Evolutionary conservation across 2,888 invertebrate genomes (phyloP), one percentile per base, ranked within the genome.

Genomic region (Nomada goodeniana): DNA sequence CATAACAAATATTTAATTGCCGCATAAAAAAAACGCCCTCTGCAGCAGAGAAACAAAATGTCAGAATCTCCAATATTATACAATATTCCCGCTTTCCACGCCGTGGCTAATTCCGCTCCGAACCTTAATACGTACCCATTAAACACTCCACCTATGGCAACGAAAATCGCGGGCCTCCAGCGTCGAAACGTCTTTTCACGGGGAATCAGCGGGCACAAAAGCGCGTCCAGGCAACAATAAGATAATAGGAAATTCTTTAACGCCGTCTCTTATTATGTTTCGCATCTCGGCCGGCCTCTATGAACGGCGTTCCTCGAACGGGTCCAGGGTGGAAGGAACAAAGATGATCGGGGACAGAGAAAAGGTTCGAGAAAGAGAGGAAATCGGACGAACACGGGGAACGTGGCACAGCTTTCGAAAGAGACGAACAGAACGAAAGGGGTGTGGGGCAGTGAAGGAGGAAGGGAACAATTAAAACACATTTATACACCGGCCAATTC

Each of bases 401-500:
- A n/a, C 65, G 15, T 36, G 67, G 67, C 13, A 15, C 44, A 69
- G 68, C 55, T 42, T 44, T 61, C 42, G 60, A 81, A 72, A 74
- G 68, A 77, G 74, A 42, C 68, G 80, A 72, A 83, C 76, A 85
- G 60, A 74, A 20, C 11, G 70, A 63, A 63, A 11, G 53, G 83
- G 29, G 53, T 82, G 26, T 71, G 52, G 75, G 53, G 65, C 2
- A 53, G 72, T 72, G 77, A 75, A 76, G 77, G 81, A 72, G 67
- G 68, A 61, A 60, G 80, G 83, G 87, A 91, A 89, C 91, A 92
- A 93, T 92, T 93, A 92, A 92, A 92, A 91, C 86, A 87, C 91
- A 92, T 91, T 92, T 92, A 91, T 90, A 90, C 89, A 87, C 86
- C 88, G 90, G 86, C 91, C 91, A 91, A 91, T 91, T 90, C 90